Base-by-base conservation (phyloP, 2,888 invertebrate species). In the Clanis bilineata region DNA sequence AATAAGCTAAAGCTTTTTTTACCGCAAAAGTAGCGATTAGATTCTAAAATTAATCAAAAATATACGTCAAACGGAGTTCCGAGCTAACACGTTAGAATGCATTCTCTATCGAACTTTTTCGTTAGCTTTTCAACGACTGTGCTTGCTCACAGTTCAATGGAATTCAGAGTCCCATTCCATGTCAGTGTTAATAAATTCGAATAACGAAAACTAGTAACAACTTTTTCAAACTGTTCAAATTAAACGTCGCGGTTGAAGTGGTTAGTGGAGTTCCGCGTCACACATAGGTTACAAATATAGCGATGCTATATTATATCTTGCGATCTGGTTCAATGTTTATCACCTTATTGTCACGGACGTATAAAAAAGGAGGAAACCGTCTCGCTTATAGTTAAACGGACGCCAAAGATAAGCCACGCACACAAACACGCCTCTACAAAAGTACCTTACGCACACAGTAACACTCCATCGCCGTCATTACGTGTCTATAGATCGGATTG, bases 61-160 rank as follows among this genome's bases (percentile, higher is more conserved):
- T 77, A 76, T 74, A 73, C 69, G 70, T 70, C 71, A 71, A 72
- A 72, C 75, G 66, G 72, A 77, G 71, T 74, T 74, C 72, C 66
- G 71, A 64, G 69, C 70, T 70, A 79, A 79, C 76, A 77, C 83
- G 77, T 70, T 82, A 82, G 85, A 72, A 75, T 73, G 73, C 9
- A 38, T 47, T 82, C 80, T 76, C 72, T 70, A 77, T 78, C 70
- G 73, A 85, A 86, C 83, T 86, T 87, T 86, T 83, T 80, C 83
- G 83, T 79, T 80, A 79, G 71, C 83, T 84, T 88, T 83, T 73
- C 73, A 72, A 77, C 78, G 76, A 79, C 75, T 77, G 77, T 76
- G 69, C 69, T 65, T 75, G 77, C 78, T 76, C 73, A 78, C 81
- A 83, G 82, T 81, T 87, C 79, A 79, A 81, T 84, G 77, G 77